Evolutionary conservation across 2,888 invertebrate genomes (phyloP).

Genomic region (Meganola albula): DNA sequence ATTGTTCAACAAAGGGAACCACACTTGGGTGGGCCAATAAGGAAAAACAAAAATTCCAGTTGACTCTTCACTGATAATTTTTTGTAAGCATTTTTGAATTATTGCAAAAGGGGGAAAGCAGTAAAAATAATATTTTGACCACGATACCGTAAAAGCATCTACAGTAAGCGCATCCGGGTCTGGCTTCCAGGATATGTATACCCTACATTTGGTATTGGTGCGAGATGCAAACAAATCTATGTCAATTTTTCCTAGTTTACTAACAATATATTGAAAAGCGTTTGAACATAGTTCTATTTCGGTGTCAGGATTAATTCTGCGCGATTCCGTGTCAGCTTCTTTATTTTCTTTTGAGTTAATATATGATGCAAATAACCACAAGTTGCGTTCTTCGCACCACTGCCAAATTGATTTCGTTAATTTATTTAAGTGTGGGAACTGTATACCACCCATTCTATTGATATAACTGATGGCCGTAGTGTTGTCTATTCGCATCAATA

Average conservation of each 20-base stretch:
- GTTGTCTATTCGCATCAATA: constrained; percentile 8
- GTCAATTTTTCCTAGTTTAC: not conserved
- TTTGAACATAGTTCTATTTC: constrained; percentile 2
- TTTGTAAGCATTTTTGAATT: constrained; percentile 1
- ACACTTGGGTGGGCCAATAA: not conserved
- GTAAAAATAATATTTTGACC: constrained; percentile 2
- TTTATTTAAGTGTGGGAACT: constrained; percentile 8
- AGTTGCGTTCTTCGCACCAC: constrained; percentile 7
- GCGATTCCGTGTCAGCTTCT: constrained; percentile 8
- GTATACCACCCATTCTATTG: constrained; percentile 4
- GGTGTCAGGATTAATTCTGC: constrained; percentile 3
- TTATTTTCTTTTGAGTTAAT: constrained; percentile 10
- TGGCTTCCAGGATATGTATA: constrained; percentile 7
- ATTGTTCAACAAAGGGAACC: constrained; percentile 7
- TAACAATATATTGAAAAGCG: constrained; percentile 1
- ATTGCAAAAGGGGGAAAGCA: constrained; percentile 7
- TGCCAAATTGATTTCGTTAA: constrained; percentile 7
- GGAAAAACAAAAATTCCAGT: not conserved
- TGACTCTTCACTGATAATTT: constrained; percentile 2
- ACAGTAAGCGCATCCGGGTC: constrained; percentile 10
- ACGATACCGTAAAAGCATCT: constrained; percentile 9
- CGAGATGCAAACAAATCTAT: constrained; percentile 10
- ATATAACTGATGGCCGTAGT: constrained; percentile 7
- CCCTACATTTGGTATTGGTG: constrained; percentile 5
- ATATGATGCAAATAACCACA: constrained; percentile 9